A percentile compares a stretch with the other conserved stretches of the same genome.
These are phyloP conservation scores for Siniperca scherzeri DNA, from an alignment of 2,797 vertebrate species.

Conservation along the genomic window DNA sequence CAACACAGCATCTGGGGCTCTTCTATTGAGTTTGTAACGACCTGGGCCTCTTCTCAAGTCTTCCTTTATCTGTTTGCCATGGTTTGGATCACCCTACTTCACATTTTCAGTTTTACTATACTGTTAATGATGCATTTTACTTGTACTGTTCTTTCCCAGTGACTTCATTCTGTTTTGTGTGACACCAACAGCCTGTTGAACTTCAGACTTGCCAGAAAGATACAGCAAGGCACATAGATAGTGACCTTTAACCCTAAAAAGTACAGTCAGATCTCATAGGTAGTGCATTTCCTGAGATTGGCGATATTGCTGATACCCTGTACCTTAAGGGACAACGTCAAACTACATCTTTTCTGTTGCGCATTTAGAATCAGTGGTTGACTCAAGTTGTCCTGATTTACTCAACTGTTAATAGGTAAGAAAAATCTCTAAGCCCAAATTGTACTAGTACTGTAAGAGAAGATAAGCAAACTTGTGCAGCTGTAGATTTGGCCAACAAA, in stretches of 20 bases:
- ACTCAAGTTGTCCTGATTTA: slow-evolving; percentile 26
- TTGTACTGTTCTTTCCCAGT: neutral
- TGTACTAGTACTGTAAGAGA: neutral
- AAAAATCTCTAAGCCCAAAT: neutral
- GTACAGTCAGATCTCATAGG: slow-evolving; percentile 24
- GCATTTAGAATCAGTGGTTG: neutral
- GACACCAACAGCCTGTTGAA: slow-evolving; percentile 55
- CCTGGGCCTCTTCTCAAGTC: neutral
- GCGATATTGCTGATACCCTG: slow-evolving; percentile 20
- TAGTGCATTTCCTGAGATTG: neutral
- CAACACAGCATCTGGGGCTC: slow-evolving; percentile 26
- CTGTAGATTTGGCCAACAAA: neutral
- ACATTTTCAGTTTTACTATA: neutral
- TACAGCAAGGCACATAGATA: slow-evolving; percentile 63
- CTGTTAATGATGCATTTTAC: neutral
- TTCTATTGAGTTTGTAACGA: neutral
- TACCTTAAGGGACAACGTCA: neutral
- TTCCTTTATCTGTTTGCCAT: neutral
- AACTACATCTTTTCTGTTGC: neutral
- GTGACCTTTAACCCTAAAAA: slow-evolving; percentile 71
- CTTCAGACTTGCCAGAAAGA: slow-evolving; percentile 73
- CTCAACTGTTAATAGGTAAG: neutral
- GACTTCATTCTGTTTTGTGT: slow-evolving; percentile 1
- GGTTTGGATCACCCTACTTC: neutral
- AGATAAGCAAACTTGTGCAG: neutral